phyloP scores from a whole-genome alignment of 1,140 invertebrate species.

The Holcopasites calliopsidis region DNA sequence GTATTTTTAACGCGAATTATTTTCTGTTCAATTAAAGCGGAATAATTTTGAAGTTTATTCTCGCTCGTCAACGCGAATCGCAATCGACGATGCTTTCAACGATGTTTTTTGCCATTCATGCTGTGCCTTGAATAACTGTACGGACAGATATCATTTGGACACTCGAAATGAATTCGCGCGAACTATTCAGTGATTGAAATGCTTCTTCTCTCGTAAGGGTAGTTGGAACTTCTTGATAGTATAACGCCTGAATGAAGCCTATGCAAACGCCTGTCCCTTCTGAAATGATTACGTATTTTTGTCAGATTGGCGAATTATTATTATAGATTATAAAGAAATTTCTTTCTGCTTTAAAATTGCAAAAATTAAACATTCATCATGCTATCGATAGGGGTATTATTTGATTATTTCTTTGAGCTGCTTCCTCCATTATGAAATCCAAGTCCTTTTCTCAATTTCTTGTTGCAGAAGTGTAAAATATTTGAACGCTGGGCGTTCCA shows the following conservation, averaged over 20 bases:
- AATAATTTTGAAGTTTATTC: slow-evolving; percentile 30
- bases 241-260: too few relatives aligned
- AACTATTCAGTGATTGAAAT: neutral
- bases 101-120: neutral
- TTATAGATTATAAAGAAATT: too few relatives aligned
- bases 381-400: too few relatives aligned
- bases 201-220: neutral
- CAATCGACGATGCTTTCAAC: neutral
- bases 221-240: neutral
- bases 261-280: too few relatives aligned
- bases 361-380: too few relatives aligned
- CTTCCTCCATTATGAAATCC: too few relatives aligned
- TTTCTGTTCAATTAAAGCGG: slow-evolving; percentile 14
- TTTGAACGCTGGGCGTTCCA: slow-evolving; percentile 30
- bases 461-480: slow-evolving; percentile 9
- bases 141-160: neutral
- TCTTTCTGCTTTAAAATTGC: too few relatives aligned
- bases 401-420: too few relatives aligned
- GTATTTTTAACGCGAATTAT: neutral
- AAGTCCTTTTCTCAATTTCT: too few relatives aligned
- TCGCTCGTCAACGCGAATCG: neutral
- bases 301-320: neutral
- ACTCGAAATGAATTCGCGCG: neutral
- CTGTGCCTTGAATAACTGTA: neutral
- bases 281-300: too few relatives aligned